phyloP scores from a whole-genome alignment of 2,797 vertebrate species.

The Sebastes taczanowskii region DNA sequence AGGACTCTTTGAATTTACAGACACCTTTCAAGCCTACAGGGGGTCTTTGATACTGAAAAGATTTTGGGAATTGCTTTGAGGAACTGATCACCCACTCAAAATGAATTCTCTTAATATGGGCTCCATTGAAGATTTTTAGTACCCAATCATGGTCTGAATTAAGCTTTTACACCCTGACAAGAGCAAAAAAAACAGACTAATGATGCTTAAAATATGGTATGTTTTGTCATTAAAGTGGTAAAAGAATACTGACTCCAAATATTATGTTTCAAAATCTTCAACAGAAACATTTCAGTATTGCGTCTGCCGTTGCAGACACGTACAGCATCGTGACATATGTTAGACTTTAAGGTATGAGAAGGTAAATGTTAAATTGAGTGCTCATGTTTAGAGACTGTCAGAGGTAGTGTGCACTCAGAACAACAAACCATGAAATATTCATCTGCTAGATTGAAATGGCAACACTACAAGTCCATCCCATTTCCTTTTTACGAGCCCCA shows the following conservation, averaged over 20 bases:
- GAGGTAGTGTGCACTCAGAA: conserved; percentile 37
- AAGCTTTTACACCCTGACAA: background rate
- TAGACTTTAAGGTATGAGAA: background rate
- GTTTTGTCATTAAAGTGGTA: background rate
- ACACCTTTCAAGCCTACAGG: background rate
- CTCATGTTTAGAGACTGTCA: conserved; percentile 43
- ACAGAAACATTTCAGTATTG: background rate
- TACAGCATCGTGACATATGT: background rate
- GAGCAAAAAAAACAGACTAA: background rate
- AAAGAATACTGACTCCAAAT: background rate
- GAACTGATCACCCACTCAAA: background rate
- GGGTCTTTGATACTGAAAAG: background rate
- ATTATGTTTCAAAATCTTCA: background rate
- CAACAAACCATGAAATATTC: conserved; percentile 71
- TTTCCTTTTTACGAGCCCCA: conserved; percentile 48
- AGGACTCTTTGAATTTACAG: background rate
- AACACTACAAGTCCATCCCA: conserved; percentile 28
- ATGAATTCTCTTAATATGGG: background rate
- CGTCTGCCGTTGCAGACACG: background rate
- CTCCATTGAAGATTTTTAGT: background rate
- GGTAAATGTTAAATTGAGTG: conserved; percentile 16
- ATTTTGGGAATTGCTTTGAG: conserved; percentile 11
- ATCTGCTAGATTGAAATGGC: conserved; percentile 43
- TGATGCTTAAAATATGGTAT: background rate
- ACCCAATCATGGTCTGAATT: background rate